Evolutionary conservation across 1,140 invertebrate species (phyloP).

Genomic region (Drosophila nasuta): DNA sequence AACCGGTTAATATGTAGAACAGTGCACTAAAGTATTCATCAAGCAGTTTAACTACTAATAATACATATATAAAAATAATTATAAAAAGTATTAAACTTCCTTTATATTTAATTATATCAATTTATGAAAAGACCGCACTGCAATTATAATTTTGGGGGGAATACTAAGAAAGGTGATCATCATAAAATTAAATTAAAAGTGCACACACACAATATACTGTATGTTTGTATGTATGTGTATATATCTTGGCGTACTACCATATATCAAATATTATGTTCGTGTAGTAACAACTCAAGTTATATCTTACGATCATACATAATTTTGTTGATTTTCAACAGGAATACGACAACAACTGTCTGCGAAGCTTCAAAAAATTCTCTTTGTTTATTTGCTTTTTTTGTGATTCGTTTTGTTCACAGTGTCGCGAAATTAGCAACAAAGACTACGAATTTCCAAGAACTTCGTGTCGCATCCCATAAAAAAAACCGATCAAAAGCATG

Average conservation of each 20-base stretch:
- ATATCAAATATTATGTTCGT: background rate
- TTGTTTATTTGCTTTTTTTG: slow-evolving; percentile 21
- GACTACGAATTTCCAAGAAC: slow-evolving; percentile 37
- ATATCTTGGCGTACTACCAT: background rate
- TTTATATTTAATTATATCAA: background rate
- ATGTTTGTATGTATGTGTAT: background rate
- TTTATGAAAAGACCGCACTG: background rate
- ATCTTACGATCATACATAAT: slow-evolving; percentile 9
- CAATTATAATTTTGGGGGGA: background rate
- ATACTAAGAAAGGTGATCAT: slow-evolving; percentile 2
- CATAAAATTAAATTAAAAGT: background rate
- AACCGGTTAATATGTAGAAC: slow-evolving; percentile 8
- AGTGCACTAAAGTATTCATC: background rate
- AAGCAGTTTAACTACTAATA: background rate
- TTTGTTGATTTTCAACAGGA: slow-evolving; percentile 2
- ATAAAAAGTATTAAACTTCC: no score
- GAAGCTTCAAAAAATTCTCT: slow-evolving; percentile 14
- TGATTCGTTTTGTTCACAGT: slow-evolving; percentile 3
- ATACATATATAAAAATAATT: background rate
- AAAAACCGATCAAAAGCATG: slow-evolving; percentile 12
- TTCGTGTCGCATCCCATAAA: slow-evolving; percentile 26
- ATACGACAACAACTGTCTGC: background rate
- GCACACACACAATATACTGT: background rate
- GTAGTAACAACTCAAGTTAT: background rate
- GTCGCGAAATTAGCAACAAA: slow-evolving; percentile 21